Evolutionary conservation across 1,140 invertebrate genomes (phyloP), one percentile per base, ranked within the genome.

Genomic region (Holotrichia oblita): DNA sequence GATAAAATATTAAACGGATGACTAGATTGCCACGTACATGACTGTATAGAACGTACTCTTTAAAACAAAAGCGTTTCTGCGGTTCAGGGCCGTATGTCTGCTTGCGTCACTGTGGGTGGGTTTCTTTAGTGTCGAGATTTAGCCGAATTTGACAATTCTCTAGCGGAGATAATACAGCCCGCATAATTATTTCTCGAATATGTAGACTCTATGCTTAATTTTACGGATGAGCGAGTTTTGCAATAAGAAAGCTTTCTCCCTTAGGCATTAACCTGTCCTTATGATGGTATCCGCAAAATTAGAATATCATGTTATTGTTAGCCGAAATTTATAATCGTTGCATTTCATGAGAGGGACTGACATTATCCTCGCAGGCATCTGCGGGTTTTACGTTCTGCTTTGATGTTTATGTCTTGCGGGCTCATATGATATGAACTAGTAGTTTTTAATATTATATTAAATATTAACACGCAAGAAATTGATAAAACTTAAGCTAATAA

Each of bases 181-280:
- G 61, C 61, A 69, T 69, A 69, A 69, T 69, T 69, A 69, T 69
- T 69, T 69, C 61, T 22, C 61, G 20, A 69, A 69, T 69, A 69
- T 69, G 61, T 69, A 69, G 27, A 27, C 2, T 69, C 61, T 69
- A 69, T 69, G 61, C 22, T 69, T 69, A 69, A 69, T 69, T 69
- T 69, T 69, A 69, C 61, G 61, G 22, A 8, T 69, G 61, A 69
- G 61, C 8, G 61, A 69, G 7, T 69, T 69, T 69, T 69, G 61
- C 61, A 69, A 69, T 69, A 69, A 69, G 61, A 69, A 24, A 27
- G 24, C 61, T 9, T 27, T 20, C 12, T 34, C 22, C 61, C 48
- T 34, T 34, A 34, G 22, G 27, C 22, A 34, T 69, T 69, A 69
- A 69, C 61, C 61, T 69, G 61, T 24, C 27, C 61, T 17, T 6